Evolutionary conservation across 2,888 invertebrate species (phyloP), one percentile per base, ranked within the genome.

Genomic region (Tenthredo notha): DNA sequence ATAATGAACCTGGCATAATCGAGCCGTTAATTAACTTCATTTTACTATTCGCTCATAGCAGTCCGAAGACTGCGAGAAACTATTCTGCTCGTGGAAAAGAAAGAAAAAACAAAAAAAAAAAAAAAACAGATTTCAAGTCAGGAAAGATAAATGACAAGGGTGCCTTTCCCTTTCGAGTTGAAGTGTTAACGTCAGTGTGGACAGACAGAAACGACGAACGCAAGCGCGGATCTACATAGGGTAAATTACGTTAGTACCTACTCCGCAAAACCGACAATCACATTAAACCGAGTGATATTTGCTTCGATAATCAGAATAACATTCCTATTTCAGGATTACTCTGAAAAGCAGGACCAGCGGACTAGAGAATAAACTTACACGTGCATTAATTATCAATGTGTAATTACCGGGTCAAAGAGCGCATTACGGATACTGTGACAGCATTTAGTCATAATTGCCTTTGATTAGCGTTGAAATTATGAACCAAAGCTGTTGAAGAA

Each of bases 91-190:
- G 33, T 6, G 5, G 29, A 12, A 15, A 33, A 33, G 5, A 4
- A n/a, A 9, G 25, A 25, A 61, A 4, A 61, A 10, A 25, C 12
- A 12, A 61, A 21, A n/a, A 21, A 61, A 25, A 61, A 61, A 61
- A 61, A 61, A 61, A 25, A 61, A 21, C 10, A 37, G 37, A 70
- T 70, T 33, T n/a, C 33, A 18, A 70, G 70, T 37, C 70, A 70
- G 70, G n/a, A 70, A 33, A 70, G 70, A 70, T 70, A 37, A 70
- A 70, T 70, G 70, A 70, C 70, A 37, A 70, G 70, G 70, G 70
- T 33, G 70, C n/a, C 70, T 70, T 33, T 18, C n/a, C 33, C 37
- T 70, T 9, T 9, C 3, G 25, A 37, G 15, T n/a, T 9, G 37
- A 18, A 74, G 43, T n/a, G 72, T 43, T 74, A 43, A 74, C 43